phyloP scores from a whole-genome alignment of 2,797 vertebrate species.

The Sciaenops ocellatus region DNA sequence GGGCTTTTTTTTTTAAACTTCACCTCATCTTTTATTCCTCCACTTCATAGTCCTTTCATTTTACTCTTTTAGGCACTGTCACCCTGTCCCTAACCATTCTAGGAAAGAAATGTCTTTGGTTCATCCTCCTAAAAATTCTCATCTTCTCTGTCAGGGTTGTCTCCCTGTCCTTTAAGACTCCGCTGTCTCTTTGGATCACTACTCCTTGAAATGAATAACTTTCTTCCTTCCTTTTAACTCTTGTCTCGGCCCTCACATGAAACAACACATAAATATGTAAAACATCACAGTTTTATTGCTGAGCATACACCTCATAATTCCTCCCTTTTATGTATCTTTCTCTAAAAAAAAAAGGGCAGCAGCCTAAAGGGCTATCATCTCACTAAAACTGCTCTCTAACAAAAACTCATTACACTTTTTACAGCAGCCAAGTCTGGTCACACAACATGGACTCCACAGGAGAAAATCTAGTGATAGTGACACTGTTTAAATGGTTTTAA shows the following conservation, averaged over 20 bases:
- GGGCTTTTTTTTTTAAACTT: slow-evolving; percentile 36
- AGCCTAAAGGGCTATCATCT: not conserved
- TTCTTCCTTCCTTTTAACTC: slow-evolving; percentile 5
- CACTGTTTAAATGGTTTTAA: not conserved
- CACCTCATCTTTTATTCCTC: slow-evolving; percentile 51
- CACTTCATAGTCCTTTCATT: slow-evolving; percentile 44
- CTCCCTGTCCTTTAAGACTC: slow-evolving; percentile 27
- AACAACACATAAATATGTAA: slow-evolving; percentile 22
- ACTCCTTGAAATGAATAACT: slow-evolving; percentile 11
- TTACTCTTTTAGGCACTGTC: slow-evolving; percentile 38
- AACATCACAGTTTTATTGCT: not conserved
- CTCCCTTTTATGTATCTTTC: not conserved
- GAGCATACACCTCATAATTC: not conserved
- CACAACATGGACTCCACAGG: not conserved
- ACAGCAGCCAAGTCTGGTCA: not conserved
- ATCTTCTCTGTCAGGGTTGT: slow-evolving; percentile 41
- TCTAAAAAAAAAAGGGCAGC: not conserved
- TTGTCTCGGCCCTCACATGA: slow-evolving; percentile 13
- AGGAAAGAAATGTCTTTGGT: slow-evolving; percentile 21
- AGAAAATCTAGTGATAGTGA: not conserved
- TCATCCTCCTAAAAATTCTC: slow-evolving; percentile 26
- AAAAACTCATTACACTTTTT: not conserved
- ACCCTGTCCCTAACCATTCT: slow-evolving; percentile 30
- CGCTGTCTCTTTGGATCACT: slow-evolving; percentile 12
- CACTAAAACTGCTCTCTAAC: not conserved